Base-by-base conservation (phyloP, 2,113 vertebrate species). In the Cochlearius cochlearius region DNA sequence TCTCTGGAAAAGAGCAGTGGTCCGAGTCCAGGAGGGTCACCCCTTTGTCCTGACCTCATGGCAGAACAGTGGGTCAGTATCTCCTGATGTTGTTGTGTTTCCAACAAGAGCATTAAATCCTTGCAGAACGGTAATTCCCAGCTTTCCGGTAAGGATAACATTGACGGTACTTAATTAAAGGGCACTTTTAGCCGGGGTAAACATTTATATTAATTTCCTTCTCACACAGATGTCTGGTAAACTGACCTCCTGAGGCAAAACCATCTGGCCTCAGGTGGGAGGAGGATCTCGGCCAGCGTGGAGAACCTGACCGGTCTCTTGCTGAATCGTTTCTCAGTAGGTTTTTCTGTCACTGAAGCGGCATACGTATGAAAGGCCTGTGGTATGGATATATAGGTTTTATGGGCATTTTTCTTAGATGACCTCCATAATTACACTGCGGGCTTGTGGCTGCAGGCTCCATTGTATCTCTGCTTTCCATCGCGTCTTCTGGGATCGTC, bases 161-260 rank as follows among this genome's bases (percentile, higher is more conserved):
- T 67, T 95, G 92, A 47, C 0, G 0, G 22, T 92, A 86, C 71
- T 71, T 96, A 96, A 96, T 96, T 93, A 96, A 95, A 96, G 82
- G 90, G 38, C 29, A 63, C 66, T 94, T 63, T 76, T 92, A 92
- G 66, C 62, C 5, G 52, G 71, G 82, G 30, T 92, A 94, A 97
- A 95, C 94, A 94, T 97, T 96, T 95, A 50, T 90, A 94, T 89
- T 96, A 36, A 89, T 95, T 94, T 97, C 66, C 88, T 94, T 94
- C 92, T 96, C 63, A 50, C 10, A 2, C 89, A 95, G 86, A 85
- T 96, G 92, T 96, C 96, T 90, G 75, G 91, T 95, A 82, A 95
- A 95, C 91, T 94, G 96, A 90, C 84, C 53, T 91, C 94, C 91
- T 76, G 69, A 92, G 92, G 74, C 84, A 85, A 64, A 94, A 79